A percentile compares a stretch with the other conserved stretches of the same genome.
Conservation (phyloP, 2,888 invertebrate genomes). For the Siphlonurus alternatus region DNA sequence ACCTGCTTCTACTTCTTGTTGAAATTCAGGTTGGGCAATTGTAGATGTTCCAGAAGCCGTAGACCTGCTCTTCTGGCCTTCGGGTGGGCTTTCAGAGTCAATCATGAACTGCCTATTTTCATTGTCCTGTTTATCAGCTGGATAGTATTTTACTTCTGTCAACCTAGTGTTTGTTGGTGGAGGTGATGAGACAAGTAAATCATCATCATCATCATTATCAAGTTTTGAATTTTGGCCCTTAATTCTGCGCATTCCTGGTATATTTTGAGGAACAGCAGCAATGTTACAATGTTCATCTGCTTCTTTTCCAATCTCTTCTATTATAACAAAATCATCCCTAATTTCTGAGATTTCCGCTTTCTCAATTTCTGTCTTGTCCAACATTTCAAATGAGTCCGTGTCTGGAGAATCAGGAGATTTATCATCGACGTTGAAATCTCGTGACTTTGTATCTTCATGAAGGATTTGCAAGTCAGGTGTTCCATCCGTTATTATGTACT, state of each 20-base stretch:
- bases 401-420: slow-evolving; percentile 12
- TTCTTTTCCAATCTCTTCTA: slow-evolving; percentile 76
- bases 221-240: too few species aligned
- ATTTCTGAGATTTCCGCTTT: slow-evolving; percentile 23
- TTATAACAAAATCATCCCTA: slow-evolving; percentile 73
- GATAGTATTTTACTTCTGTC: slow-evolving; percentile 31
- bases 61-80: too few species aligned
- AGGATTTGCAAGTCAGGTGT: too few species aligned
- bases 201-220: slow-evolving; percentile 49
- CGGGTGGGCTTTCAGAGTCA: slow-evolving; percentile 43
- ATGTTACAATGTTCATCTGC: slow-evolving; percentile 55
- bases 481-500: slow-evolving; percentile 42
- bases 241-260: slow-evolving; percentile 22
- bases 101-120: slow-evolving; percentile 47
- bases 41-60: slow-evolving; percentile 6
- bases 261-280: slow-evolving; percentile 46
- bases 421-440: neutral
- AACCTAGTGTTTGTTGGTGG: slow-evolving; percentile 34
- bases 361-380: slow-evolving; percentile 55
- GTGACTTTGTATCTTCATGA: neutral
- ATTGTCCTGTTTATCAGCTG: slow-evolving; percentile 20
- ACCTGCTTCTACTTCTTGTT: slow-evolving; percentile 41
- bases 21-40: slow-evolving; percentile 27
- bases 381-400: slow-evolving; percentile 58
- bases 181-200: slow-evolving; percentile 49